phyloP scores from a whole-genome alignment of 2,113 vertebrate species.

The Sinocyclocheilus anshuiensis region DNA sequence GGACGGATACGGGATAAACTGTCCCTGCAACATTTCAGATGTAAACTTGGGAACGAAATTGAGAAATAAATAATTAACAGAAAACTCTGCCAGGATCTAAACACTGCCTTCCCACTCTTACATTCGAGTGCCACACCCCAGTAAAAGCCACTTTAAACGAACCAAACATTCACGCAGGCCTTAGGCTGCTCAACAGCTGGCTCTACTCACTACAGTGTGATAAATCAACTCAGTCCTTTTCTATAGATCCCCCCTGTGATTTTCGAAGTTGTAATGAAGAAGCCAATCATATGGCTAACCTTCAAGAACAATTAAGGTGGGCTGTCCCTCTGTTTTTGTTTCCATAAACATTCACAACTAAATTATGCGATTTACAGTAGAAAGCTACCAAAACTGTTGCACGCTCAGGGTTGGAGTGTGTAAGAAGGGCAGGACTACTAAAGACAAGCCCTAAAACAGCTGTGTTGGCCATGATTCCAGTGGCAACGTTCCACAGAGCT shows the following conservation, averaged over 20 bases:
- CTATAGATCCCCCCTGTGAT: conserved; percentile 3
- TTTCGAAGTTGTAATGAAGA: background rate
- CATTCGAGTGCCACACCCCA: conserved; percentile 23
- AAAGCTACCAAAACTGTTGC: background rate
- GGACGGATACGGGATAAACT: conserved; percentile 42
- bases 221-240: conserved; percentile 15
- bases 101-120: conserved; percentile 40
- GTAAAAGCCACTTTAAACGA: conserved; percentile 32
- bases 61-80: background rate
- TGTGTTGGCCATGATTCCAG: background rate
- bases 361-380: background rate
- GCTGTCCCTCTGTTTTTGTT: background rate
- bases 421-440: background rate
- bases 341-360: background rate
- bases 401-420: background rate
- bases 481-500: background rate
- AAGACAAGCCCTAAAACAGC: conserved; percentile 23
- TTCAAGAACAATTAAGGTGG: conserved; percentile 54
- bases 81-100: conserved; percentile 33
- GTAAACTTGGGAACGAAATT: conserved; percentile 13
- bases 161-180: conserved; percentile 23
- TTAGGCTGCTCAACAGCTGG: background rate
- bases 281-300: background rate
- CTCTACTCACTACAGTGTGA: conserved; percentile 21
- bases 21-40: conserved; percentile 40